phyloP scores from a whole-genome alignment of 2,113 vertebrate genomes.

The Rhodinocichla rosea region DNA sequence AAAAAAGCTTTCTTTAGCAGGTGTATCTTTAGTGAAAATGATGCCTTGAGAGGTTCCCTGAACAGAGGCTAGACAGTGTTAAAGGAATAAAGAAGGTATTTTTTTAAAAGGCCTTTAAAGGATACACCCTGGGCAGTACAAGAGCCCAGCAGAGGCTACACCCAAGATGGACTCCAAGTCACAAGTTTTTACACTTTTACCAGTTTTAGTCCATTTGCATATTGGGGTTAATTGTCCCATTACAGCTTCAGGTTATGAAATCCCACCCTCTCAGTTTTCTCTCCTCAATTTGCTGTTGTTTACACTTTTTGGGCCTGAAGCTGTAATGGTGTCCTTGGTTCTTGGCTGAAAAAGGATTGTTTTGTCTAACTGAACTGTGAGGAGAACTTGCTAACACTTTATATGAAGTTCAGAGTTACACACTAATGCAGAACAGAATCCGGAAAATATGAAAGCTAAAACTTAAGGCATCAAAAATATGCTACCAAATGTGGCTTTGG shows the following conservation, averaged over 20 bases:
- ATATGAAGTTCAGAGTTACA: not conserved
- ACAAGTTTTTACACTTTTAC: not conserved
- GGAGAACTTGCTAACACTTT: not conserved
- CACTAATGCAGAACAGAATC: not conserved
- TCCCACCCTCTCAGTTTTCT: not conserved
- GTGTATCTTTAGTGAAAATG: not conserved
- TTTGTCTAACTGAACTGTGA: not conserved
- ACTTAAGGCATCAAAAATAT: not conserved
- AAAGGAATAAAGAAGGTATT: not conserved
- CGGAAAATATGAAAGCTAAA: not conserved
- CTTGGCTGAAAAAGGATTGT: not conserved
- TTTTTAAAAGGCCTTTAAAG: not conserved
- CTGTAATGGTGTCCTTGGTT: not conserved
- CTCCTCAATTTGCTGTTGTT: not conserved
- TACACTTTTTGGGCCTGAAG: not conserved
- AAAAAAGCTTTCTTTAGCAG: not conserved
- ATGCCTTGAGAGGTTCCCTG: not conserved
- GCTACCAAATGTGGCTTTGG: not conserved
- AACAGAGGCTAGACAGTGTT: not conserved
- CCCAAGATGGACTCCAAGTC: fast-evolving
- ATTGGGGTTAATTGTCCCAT: not conserved
- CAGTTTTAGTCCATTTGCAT: not conserved
- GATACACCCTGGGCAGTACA: not conserved
- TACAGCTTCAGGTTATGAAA: not conserved
- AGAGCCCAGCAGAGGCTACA: fast-evolving